A percentile compares a stretch with the other conserved stretches of the same genome.
Evolutionary conservation across 2,113 vertebrate species (phyloP).

Genomic region (pig (Sus scrofa)): DNA sequence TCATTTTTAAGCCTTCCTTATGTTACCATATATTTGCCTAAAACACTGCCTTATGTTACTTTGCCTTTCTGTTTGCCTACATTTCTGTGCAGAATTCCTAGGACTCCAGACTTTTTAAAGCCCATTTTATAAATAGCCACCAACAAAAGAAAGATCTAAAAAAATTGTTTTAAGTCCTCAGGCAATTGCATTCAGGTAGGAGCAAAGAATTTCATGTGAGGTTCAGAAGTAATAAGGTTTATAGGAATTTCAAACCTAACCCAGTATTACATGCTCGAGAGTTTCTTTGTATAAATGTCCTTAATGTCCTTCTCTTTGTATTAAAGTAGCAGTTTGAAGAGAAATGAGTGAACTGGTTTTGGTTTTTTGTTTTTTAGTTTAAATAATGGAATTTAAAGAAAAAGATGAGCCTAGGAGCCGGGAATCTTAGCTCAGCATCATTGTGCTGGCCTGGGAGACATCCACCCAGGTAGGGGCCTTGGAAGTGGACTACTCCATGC

Average conservation of each 20-base stretch:
- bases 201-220: conserved; percentile 71
- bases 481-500: too few species aligned
- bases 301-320: conserved; percentile 41
- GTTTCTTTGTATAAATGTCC: conserved; percentile 38
- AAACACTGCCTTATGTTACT: conserved; percentile 66
- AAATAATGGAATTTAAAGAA: background rate
- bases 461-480: rapidly evolving
- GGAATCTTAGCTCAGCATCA: background rate
- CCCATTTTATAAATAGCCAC: conserved; percentile 62
- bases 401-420: background rate
- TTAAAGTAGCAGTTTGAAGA: conserved; percentile 50
- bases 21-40: conserved; percentile 71
- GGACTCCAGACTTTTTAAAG: conserved; percentile 58
- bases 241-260: conserved; percentile 49
- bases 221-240: conserved; percentile 62
- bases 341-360: background rate
- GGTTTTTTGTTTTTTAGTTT: background rate
- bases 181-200: conserved; percentile 55
- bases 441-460: background rate
- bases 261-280: background rate
- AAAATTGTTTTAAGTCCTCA: background rate
- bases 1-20: conserved; percentile 74
- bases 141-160: conserved; percentile 45
- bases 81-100: conserved; percentile 62
- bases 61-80: conserved; percentile 65